Evolutionary conservation across 2,888 invertebrate genomes (phyloP).

Genomic region (Dryobota labecula): DNA sequence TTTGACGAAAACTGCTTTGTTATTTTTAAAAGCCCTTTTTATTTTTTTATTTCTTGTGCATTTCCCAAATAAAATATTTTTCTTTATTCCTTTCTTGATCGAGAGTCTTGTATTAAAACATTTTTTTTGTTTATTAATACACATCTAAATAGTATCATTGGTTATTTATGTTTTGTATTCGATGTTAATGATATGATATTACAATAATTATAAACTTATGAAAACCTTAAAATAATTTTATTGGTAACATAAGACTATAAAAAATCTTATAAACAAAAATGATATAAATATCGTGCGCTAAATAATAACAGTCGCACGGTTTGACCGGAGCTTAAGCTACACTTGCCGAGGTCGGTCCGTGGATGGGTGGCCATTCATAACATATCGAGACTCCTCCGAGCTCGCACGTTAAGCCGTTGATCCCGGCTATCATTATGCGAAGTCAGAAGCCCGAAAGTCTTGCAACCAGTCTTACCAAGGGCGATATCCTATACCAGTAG

Average conservation of each 20-base stretch:
- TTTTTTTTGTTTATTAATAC: background rate
- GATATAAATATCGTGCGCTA: too few species aligned
- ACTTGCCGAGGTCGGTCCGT: too few species aligned
- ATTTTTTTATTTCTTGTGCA: background rate
- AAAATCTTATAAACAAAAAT: too few species aligned
- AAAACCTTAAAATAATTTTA: too few species aligned
- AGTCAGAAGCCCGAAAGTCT: background rate
- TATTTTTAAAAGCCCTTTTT: too few species aligned
- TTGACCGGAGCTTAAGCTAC: too few species aligned
- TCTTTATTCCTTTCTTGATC: background rate
- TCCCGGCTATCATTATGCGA: background rate
- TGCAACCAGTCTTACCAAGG: background rate
- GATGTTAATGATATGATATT: background rate
- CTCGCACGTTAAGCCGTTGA: background rate
- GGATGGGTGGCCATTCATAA: too few species aligned
- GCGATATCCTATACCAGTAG: background rate
- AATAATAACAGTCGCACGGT: too few species aligned
- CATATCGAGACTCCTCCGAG: background rate
- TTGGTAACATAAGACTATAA: too few species aligned
- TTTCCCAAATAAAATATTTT: background rate
- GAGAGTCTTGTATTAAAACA: background rate
- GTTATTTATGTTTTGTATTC: background rate
- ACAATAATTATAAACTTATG: background rate
- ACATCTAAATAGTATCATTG: background rate
- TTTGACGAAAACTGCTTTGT: background rate